These are phyloP conservation scores for Lophotriccus pileatus DNA, from an alignment of 2,797 vertebrate species.

Conservation along the genomic window DNA sequence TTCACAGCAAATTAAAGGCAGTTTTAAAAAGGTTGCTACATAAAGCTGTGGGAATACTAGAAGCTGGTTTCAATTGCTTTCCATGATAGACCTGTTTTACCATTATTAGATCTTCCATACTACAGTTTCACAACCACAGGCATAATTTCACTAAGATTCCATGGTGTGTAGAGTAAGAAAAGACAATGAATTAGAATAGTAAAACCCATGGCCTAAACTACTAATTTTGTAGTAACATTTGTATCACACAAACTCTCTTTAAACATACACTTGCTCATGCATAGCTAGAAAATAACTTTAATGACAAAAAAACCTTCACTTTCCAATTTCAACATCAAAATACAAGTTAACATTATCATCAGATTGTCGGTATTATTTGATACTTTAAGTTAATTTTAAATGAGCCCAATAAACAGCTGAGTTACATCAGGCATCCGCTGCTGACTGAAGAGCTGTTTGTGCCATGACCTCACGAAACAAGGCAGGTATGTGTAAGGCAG, in stretches of 20 bases:
- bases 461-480: fast-evolving
- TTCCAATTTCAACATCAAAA: neutral
- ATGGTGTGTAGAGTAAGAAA: neutral
- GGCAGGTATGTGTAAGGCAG: neutral
- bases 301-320: fast-evolving
- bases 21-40: neutral
- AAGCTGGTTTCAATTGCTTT: neutral
- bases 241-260: neutral
- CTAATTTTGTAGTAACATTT: neutral
- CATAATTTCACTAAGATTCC: neutral
- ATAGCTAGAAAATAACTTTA: neutral
- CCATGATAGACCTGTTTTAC: neutral
- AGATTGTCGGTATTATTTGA: neutral
- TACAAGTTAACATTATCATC: neutral
- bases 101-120: neutral
- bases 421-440: neutral
- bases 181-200: neutral
- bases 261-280: neutral
- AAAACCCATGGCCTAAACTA: neutral
- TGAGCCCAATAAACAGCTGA: neutral
- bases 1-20: neutral
- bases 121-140: neutral
- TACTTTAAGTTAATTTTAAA: neutral
- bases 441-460: neutral
- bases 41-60: neutral